These are phyloP conservation scores for Oreortyx pictus DNA, from an alignment of 2,797 vertebrate genomes.

Conservation along the genomic window DNA sequence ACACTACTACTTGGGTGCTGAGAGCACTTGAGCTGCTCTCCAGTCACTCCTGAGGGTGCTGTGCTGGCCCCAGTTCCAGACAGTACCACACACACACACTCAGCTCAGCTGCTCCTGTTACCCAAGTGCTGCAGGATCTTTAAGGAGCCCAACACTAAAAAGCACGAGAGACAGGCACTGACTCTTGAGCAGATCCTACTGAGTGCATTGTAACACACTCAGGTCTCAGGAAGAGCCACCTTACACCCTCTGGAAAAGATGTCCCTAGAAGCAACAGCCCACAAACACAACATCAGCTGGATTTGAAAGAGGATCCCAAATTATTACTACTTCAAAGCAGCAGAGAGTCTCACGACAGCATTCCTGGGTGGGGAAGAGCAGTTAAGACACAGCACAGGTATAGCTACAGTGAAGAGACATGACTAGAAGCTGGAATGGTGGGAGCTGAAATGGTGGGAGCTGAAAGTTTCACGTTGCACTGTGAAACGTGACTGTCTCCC, in stretches of 20 bases:
- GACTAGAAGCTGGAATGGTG: background rate
- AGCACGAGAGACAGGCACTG: fast-evolving
- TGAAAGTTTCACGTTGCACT: background rate
- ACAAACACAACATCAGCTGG: fast-evolving
- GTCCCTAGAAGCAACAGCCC: fast-evolving
- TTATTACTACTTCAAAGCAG: background rate
- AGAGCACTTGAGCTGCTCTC: background rate
- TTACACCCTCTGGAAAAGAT: background rate
- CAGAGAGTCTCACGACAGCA: background rate
- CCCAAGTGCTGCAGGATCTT: fast-evolving
- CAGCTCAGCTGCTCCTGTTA: background rate
- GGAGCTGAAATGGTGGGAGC: background rate
- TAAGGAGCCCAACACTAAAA: background rate
- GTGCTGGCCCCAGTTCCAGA: background rate
- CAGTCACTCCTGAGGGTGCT: background rate
- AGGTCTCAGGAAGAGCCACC: background rate
- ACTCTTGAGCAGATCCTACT: background rate
- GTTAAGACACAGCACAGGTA: background rate
- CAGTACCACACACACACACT: background rate
- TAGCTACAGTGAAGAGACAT: fast-evolving
- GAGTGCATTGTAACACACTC: fast-evolving
- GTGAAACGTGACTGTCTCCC: fast-evolving
- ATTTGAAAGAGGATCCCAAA: fast-evolving
- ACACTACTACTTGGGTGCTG: background rate
- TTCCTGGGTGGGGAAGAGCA: background rate